Evolutionary conservation across 2,797 vertebrate species (phyloP), one percentile per base, ranked within the genome.

Genomic region (Brotula barbata): DNA sequence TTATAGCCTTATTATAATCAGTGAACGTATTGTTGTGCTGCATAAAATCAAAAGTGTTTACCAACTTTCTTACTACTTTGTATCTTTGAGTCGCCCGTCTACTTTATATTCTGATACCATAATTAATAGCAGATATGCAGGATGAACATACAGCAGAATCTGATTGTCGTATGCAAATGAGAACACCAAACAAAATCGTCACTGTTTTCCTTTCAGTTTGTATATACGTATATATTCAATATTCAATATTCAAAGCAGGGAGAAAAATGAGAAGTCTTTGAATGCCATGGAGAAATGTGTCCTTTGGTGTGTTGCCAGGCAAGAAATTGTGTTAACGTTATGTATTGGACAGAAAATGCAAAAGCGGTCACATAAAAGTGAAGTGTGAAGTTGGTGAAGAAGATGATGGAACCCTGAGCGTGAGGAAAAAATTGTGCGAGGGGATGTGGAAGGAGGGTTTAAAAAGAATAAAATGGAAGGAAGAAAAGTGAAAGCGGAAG

Each of bases 21-120:
- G 51, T 49, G 55, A 73, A 59, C 40, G 58, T 64, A 51, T 52
- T 73, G 52, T 75, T 58, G 15, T 64, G 60, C 64, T 70, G 70
- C 60, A 65, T 74, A 67, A 64, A 7, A 28, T 4, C 3, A 28
- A 33, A 33, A 7, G 31, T 6, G 31, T 28, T 28, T 7, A 28
- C 25, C 7, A 28, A 28, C 25, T 4, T 28, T 28, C 7, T 28
- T 7, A 3, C 7, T 28, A 3, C 25, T 4, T 7, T 28, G 25
- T 28, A 28, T 28, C 25, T 21, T 46, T 52, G 22, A 50, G 53
- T 19, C 19, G 23, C 11, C 12, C 10, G 15, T 37, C 16, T 45
- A 12, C 4, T 59, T 12, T 46, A 13, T 7, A 7, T 5, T 36
- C 17, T 37, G 36, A 49, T 15, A 59, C 21, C 16, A 52, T 55